These are phyloP conservation scores for Philhelius pedissequus DNA, from an alignment of 2,888 invertebrate species.

Conservation along the genomic window DNA sequence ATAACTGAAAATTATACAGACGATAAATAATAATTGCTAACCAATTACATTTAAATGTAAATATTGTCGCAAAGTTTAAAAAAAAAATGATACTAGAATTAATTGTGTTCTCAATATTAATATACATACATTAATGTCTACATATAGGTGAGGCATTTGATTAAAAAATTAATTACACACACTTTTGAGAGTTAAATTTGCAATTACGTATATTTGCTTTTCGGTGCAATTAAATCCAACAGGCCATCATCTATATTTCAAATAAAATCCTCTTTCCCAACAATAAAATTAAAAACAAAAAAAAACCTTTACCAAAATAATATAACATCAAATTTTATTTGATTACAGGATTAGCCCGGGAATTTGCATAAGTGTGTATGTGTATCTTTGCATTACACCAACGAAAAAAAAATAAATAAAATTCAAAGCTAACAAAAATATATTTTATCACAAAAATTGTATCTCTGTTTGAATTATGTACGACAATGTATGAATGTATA, in stretches of 20 bases:
- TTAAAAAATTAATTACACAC: slow-evolving; percentile 49
- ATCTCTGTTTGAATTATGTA: slow-evolving; percentile 14
- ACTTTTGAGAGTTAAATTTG: slow-evolving; percentile 42
- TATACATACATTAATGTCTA: background rate
- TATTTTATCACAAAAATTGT: slow-evolving; percentile 45
- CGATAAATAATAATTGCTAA: background rate
- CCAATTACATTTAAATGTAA: slow-evolving; percentile 1
- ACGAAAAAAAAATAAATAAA: slow-evolving; percentile 13
- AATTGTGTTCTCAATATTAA: background rate
- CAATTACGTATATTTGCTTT: slow-evolving; percentile 18
- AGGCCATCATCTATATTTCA: slow-evolving; percentile 15
- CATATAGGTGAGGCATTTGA: background rate
- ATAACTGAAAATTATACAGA: background rate
- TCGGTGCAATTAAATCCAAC: slow-evolving; percentile 27
- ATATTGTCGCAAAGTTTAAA: background rate
- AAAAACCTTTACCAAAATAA: slow-evolving; percentile 41
- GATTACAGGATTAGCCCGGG: slow-evolving; percentile 59
- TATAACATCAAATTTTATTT: slow-evolving; percentile 62
- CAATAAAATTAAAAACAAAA: background rate
- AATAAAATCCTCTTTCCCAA: background rate
- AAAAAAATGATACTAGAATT: background rate
- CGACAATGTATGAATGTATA: background rate
- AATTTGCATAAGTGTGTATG: slow-evolving; percentile 44
- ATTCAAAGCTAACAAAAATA: slow-evolving; percentile 28
- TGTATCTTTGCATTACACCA: slow-evolving; percentile 32